phyloP scores from a whole-genome alignment of 2,113 vertebrate genomes.

The Elephantulus edwardii region DNA sequence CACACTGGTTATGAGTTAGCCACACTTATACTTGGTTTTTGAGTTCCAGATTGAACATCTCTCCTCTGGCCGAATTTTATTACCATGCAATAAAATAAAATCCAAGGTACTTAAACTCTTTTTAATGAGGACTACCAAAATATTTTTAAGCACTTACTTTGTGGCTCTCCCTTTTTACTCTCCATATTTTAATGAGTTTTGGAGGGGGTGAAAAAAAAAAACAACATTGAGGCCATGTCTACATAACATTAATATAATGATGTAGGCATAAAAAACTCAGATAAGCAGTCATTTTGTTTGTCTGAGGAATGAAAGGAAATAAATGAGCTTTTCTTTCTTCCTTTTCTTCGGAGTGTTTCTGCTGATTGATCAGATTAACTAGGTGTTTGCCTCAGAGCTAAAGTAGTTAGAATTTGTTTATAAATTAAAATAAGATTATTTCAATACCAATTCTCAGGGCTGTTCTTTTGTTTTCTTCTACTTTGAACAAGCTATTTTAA shows the following conservation, averaged over 20 bases:
- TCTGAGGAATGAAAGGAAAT: slow-evolving; percentile 36
- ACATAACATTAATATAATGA: slow-evolving; percentile 31
- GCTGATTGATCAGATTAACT: slow-evolving; percentile 27
- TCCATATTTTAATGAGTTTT: slow-evolving; percentile 69
- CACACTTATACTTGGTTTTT: slow-evolving; percentile 46
- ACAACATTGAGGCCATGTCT: slow-evolving; percentile 24
- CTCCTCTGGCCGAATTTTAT: slow-evolving; percentile 71
- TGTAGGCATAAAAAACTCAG: slow-evolving; percentile 27
- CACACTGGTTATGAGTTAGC: slow-evolving; percentile 57
- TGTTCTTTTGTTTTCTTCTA: slow-evolving; percentile 36
- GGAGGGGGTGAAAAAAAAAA: neutral
- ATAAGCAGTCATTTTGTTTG: slow-evolving; percentile 42
- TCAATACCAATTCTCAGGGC: neutral
- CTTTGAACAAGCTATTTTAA: slow-evolving; percentile 38
- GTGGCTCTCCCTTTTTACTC: slow-evolving; percentile 57
- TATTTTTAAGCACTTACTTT: slow-evolving; percentile 71
- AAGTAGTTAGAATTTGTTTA: slow-evolving; percentile 4
- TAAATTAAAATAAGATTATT: neutral
- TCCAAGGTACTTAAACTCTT: slow-evolving; percentile 74
- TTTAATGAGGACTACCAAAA: slow-evolving; percentile 81
- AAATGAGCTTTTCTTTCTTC: neutral
- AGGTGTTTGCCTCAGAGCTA: slow-evolving; percentile 42
- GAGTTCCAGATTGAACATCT: slow-evolving; percentile 75
- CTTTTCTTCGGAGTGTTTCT: neutral
- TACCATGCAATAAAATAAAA: slow-evolving; percentile 77